Percentiles rank a stretch among this genome's conserved stretches.
Evolutionary conservation across 1,140 invertebrate species (phyloP).

Genomic region (Vanessa atalanta): DNA sequence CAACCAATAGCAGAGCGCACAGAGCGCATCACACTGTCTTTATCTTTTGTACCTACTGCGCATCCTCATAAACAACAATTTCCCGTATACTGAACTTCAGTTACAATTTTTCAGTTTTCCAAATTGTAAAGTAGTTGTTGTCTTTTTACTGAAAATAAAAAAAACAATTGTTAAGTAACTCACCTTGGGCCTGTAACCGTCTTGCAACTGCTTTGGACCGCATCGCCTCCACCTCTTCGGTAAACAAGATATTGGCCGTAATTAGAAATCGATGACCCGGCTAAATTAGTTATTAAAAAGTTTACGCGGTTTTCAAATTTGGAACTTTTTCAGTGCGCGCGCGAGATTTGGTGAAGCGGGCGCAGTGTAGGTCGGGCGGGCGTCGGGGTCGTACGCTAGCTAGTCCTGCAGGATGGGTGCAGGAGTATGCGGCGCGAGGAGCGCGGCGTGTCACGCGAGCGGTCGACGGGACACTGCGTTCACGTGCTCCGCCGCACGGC

Average conservation of each 20-base stretch:
- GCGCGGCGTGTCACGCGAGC: constrained; percentile 74
- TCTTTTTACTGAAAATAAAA: constrained; percentile 3
- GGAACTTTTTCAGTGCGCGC: constrained; percentile 50
- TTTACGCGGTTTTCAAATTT: constrained; percentile 55
- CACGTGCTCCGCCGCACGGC: constrained; percentile 66
- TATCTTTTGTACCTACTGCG: constrained; percentile 63
- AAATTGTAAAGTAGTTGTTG: neutral
- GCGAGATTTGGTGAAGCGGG: constrained; percentile 44
- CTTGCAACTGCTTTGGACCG: constrained; percentile 81
- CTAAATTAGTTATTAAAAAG: constrained; percentile 53
- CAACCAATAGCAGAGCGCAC: constrained; percentile 63
- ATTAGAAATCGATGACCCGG: constrained; percentile 69
- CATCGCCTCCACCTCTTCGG: constrained; percentile 69
- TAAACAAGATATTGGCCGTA: constrained; percentile 56
- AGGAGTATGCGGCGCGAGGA: constrained; percentile 57
- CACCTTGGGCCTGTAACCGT: constrained; percentile 80
- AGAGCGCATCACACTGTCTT: constrained; percentile 69
- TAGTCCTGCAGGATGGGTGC: constrained; percentile 55
- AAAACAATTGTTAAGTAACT: constrained; percentile 38
- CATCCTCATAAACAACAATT: constrained; percentile 3
- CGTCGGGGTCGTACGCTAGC: constrained; percentile 54
- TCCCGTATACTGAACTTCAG: neutral
- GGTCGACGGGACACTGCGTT: constrained; percentile 77
- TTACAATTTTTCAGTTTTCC: neutral
- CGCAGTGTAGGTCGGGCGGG: constrained; percentile 63